Percentiles rank a stretch among this genome's conserved stretches.
Evolutionary conservation across 1,140 invertebrate genomes (phyloP).

Genomic region (Leguminivora glycinivorella): DNA sequence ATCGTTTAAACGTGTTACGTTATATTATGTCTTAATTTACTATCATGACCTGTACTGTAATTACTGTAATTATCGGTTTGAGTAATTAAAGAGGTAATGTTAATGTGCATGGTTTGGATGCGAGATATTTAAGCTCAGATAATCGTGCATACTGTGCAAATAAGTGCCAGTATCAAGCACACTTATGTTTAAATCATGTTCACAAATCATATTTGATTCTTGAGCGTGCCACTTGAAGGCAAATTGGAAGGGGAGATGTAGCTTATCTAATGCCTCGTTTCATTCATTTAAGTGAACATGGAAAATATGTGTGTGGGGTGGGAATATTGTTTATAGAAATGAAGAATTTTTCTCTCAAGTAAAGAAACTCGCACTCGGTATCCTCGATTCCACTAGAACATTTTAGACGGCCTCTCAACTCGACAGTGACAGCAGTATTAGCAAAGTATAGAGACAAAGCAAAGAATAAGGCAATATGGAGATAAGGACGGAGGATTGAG

Average conservation of each 20-base stretch:
- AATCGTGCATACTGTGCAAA: not conserved
- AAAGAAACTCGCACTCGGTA: too few relatives aligned
- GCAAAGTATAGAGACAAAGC: too few relatives aligned
- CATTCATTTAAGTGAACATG: not conserved
- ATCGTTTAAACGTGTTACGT: not conserved
- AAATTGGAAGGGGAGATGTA: not conserved
- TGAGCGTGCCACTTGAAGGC: not conserved
- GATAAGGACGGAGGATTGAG: too few relatives aligned
- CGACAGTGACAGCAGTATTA: too few relatives aligned
- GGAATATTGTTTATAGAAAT: not conserved
- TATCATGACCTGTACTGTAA: slow-evolving; percentile 38
- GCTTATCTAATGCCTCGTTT: not conserved
- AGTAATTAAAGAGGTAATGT: slow-evolving; percentile 45
- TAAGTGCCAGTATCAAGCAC: not conserved
- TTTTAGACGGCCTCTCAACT: too few relatives aligned
- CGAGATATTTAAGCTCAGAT: slow-evolving; percentile 42
- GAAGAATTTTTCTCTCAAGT: too few relatives aligned
- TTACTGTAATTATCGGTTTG: slow-evolving; percentile 42
- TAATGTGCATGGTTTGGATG: slow-evolving; percentile 43
- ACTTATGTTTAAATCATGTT: not conserved
- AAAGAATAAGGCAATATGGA: too few relatives aligned
- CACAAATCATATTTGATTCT: not conserved
- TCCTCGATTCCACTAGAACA: too few relatives aligned
- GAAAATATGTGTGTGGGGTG: not conserved
- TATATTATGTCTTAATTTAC: slow-evolving; percentile 43